phyloP scores from a whole-genome alignment of 2,113 vertebrate species.

The Willisornis vidua region DNA sequence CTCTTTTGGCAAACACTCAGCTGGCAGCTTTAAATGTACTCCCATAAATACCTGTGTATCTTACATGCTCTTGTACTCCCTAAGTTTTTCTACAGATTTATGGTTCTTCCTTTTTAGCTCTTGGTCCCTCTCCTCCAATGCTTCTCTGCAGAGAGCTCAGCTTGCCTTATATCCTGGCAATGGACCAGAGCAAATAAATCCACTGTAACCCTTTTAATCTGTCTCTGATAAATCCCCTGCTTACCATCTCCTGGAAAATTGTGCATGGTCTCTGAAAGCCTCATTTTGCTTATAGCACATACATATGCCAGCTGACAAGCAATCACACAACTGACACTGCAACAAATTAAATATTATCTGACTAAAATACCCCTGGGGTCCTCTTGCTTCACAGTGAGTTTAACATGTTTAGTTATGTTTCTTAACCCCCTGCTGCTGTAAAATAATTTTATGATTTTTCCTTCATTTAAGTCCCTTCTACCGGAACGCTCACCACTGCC shows the following conservation, averaged over 20 bases:
- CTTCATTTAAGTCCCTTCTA: background rate
- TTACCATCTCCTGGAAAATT: slow-evolving; percentile 49
- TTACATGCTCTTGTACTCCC: rapidly evolving
- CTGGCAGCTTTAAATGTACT: background rate
- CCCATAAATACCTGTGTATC: background rate
- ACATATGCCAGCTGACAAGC: slow-evolving; percentile 65
- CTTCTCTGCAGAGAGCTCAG: background rate
- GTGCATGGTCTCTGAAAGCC: slow-evolving; percentile 31
- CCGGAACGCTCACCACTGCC: background rate
- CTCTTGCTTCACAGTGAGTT: slow-evolving; percentile 49
- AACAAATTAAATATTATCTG: slow-evolving; percentile 64
- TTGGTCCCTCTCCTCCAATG: background rate
- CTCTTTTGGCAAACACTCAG: background rate
- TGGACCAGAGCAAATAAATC: slow-evolving; percentile 43
- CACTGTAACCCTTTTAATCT: slow-evolving; percentile 49
- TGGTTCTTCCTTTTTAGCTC: background rate
- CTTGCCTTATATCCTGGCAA: slow-evolving; percentile 3
- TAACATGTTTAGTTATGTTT: slow-evolving; percentile 59
- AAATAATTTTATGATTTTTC: slow-evolving; percentile 23
- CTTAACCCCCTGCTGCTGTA: slow-evolving; percentile 32
- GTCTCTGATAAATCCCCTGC: slow-evolving; percentile 49
- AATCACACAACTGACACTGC: slow-evolving; percentile 59
- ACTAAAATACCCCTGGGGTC: slow-evolving; percentile 55
- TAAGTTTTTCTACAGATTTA: background rate
- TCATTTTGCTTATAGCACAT: slow-evolving; percentile 39